Evolutionary conservation across 1,140 invertebrate genomes (phyloP).

Genomic region (Drosophila kanapiae): DNA sequence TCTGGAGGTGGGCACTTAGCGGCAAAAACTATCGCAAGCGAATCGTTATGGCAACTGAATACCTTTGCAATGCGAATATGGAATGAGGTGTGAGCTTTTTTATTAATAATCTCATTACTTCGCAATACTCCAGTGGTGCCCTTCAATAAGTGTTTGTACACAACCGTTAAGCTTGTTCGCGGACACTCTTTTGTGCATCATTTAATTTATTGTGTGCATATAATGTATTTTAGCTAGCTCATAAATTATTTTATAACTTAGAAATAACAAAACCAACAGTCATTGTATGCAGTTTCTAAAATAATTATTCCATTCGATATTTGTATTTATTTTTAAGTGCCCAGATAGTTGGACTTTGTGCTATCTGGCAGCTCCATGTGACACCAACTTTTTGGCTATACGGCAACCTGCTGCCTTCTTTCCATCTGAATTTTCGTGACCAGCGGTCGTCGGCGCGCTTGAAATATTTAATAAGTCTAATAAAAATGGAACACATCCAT

Average conservation of each 20-base stretch:
- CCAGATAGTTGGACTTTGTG: not conserved
- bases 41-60: constrained; percentile 11
- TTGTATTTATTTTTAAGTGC: not conserved
- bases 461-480: not conserved
- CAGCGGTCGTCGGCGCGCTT: not conserved
- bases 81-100: not conserved
- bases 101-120: too few relatives aligned
- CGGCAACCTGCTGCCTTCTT: constrained; percentile 24
- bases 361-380: constrained; percentile 19
- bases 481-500: constrained; percentile 5
- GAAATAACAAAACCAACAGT: too few relatives aligned
- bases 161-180: too few relatives aligned
- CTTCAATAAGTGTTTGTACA: too few relatives aligned
- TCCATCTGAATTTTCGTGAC: constrained; percentile 2
- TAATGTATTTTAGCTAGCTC: too few relatives aligned
- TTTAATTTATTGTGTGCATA: too few relatives aligned
- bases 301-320: not conserved
- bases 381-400: not conserved
- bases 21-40: not conserved
- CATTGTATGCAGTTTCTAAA: not conserved
- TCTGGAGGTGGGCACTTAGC: constrained; percentile 1
- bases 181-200: too few relatives aligned
- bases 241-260: too few relatives aligned
- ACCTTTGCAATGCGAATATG: not conserved
- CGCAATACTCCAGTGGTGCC: too few relatives aligned